phyloP scores from a whole-genome alignment of 2,113 vertebrate species.

The Amazona guildingii region DNA sequence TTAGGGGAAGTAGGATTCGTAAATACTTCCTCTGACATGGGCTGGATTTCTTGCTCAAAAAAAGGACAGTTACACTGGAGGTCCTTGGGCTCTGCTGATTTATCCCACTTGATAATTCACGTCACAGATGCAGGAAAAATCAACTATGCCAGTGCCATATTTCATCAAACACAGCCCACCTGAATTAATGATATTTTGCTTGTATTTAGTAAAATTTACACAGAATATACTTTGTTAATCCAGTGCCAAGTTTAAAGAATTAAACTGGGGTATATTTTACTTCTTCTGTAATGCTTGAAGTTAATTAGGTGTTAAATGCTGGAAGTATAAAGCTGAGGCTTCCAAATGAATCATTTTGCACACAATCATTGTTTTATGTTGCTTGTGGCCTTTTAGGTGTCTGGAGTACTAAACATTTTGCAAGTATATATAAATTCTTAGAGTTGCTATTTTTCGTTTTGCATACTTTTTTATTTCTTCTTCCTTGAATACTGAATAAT shows the following conservation, averaged over 20 bases:
- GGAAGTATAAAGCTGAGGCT: background rate
- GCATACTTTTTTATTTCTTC: background rate
- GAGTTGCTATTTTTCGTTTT: background rate
- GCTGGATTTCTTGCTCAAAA: background rate
- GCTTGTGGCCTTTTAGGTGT: background rate
- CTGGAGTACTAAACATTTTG: background rate
- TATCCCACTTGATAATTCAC: background rate
- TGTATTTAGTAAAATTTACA: background rate
- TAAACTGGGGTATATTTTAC: background rate
- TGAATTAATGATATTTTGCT: background rate
- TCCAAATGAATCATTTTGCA: background rate
- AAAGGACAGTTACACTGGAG: background rate
- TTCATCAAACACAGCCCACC: background rate
- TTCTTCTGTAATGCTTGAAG: background rate
- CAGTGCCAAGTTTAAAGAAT: background rate
- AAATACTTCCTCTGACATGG: background rate
- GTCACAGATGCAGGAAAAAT: background rate
- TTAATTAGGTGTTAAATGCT: background rate
- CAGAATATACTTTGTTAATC: background rate
- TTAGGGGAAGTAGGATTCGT: background rate
- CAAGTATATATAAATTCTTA: background rate
- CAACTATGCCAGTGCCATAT: background rate
- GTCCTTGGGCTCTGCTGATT: background rate
- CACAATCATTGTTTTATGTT: background rate
- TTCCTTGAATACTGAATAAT: background rate